Percentiles rank a stretch among this genome's conserved stretches.
These are phyloP conservation scores for Apodemus speciosus DNA, from an alignment of 2,113 vertebrate species.

Conservation along the genomic window DNA sequence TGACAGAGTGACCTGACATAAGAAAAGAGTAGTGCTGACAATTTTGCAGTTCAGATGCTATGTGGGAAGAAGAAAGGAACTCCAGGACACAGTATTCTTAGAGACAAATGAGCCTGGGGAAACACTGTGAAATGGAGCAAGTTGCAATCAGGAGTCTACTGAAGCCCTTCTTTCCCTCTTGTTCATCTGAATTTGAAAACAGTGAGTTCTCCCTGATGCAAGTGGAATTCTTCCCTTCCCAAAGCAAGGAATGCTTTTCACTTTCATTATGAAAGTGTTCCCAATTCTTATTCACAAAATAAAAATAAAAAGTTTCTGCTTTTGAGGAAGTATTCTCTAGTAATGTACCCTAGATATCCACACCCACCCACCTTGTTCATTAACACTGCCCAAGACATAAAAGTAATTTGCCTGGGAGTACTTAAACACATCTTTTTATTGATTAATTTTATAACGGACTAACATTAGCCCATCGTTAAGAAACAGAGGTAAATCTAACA, in stretches of 20 bases:
- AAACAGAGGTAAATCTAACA: background rate
- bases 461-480: background rate
- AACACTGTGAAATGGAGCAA: background rate
- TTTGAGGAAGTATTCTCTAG: background rate
- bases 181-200: background rate
- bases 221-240: background rate
- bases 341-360: background rate
- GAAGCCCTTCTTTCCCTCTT: background rate
- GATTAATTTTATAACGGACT: background rate
- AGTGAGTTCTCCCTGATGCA: background rate
- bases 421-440: background rate
- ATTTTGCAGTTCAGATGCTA: background rate
- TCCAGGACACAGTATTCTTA: conserved; percentile 18
- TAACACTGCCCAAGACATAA: background rate
- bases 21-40: background rate
- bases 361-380: background rate
- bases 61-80: background rate
- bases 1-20: conserved; percentile 35
- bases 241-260: background rate
- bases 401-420: background rate
- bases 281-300: background rate
- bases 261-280: background rate
- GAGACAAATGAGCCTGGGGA: background rate
- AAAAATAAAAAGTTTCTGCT: background rate
- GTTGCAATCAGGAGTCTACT: background rate